Evolutionary conservation across 1,140 invertebrate species (phyloP).

Genomic region (Conopomorpha cramerella): DNA sequence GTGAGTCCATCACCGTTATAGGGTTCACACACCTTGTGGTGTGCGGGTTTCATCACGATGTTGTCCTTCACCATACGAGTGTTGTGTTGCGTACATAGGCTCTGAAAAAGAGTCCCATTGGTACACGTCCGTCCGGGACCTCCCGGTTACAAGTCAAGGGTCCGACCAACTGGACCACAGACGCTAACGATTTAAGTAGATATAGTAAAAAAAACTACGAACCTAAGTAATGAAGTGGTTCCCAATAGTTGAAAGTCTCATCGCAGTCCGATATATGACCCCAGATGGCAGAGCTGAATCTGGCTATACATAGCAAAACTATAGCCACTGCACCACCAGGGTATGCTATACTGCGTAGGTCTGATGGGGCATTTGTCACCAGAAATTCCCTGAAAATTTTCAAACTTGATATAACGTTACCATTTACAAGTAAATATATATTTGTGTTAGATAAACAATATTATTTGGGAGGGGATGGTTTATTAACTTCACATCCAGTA

Average conservation of each 20-base stretch:
- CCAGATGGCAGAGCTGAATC: constrained; percentile 91
- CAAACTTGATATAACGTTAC: not conserved
- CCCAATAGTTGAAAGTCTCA: constrained; percentile 99
- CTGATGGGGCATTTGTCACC: constrained; percentile 47
- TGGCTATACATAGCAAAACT: constrained; percentile 80
- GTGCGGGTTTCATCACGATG: no score
- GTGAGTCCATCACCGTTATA: no score
- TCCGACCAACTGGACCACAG: no score
- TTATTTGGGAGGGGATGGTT: no score
- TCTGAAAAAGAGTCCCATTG: no score
- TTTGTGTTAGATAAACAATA: not conserved
- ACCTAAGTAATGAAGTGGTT: constrained; percentile 80
- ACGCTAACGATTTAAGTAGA: no score
- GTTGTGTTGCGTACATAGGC: no score
- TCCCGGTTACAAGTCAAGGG: no score
- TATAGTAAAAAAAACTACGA: no score
- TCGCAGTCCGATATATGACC: constrained; percentile 96
- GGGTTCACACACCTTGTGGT: no score
- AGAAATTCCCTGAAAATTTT: constrained; percentile 37
- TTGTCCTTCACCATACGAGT: no score
- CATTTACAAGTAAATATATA: not conserved
- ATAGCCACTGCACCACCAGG: constrained; percentile 83
- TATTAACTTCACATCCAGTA: not conserved
- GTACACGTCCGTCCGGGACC: no score
- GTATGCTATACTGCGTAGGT: constrained; percentile 63